These are phyloP conservation scores for Brachyalestes nurse DNA, from an alignment of 2,797 vertebrate genomes.

Conservation along the genomic window DNA sequence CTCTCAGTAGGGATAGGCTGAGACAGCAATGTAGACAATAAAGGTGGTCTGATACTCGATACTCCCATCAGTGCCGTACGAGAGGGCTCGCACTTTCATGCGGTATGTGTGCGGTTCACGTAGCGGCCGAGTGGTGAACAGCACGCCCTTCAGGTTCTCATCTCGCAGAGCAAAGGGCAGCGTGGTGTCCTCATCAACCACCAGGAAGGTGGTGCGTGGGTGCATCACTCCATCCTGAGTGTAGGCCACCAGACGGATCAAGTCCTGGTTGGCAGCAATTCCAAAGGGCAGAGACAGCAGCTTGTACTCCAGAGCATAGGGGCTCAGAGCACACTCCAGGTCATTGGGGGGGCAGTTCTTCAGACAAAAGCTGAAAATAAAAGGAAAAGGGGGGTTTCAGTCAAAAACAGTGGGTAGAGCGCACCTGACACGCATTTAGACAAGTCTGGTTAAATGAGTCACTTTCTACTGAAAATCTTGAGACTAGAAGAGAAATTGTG, in stretches of 20 bases:
- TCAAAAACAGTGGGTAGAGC: not conserved
- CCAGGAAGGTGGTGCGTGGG: constrained; percentile 89
- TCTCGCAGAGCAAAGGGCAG: constrained; percentile 92
- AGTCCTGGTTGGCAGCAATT: constrained; percentile 93
- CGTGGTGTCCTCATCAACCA: constrained; percentile 80
- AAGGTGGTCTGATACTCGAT: constrained; percentile 97
- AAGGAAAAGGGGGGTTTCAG: not conserved
- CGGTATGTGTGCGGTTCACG: constrained; percentile 89
- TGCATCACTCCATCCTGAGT: constrained; percentile 95
- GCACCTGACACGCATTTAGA: too few relatives aligned
- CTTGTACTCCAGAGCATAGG: constrained; percentile 96
- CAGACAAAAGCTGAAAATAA: constrained; percentile 87
- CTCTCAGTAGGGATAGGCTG: constrained; percentile 92
- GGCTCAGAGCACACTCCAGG: constrained; percentile 91
- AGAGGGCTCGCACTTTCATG: constrained; percentile 93
- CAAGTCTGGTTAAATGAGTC: too few relatives aligned
- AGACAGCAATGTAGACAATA: constrained; percentile 95
- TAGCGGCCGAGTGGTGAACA: constrained; percentile 87
- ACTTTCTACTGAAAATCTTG: too few relatives aligned
- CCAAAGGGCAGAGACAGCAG: constrained; percentile 94
- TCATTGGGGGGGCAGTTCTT: constrained; percentile 92
- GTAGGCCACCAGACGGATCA: constrained; percentile 95
- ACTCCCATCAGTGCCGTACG: constrained; percentile 82
- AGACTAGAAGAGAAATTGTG: too few relatives aligned
- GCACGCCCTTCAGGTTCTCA: constrained; percentile 93